Percentiles rank a stretch among this genome's conserved stretches.
Conservation (phyloP, 2,113 vertebrate genomes). For the Conger conger region DNA sequence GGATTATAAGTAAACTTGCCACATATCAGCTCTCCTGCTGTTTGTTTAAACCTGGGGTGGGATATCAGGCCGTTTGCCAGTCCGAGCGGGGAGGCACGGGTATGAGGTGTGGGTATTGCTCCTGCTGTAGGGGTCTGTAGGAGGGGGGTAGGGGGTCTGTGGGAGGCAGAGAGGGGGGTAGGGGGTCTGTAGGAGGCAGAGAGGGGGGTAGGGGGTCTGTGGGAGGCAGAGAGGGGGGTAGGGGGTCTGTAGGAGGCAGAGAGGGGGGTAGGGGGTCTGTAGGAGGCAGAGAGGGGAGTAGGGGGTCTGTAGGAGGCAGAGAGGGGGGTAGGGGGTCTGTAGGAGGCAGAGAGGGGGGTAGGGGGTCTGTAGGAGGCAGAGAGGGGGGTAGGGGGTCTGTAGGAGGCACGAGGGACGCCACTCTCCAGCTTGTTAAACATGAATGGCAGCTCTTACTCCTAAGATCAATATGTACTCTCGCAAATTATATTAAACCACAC, state of each 20-base stretch:
- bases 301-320: conserved; percentile 29
- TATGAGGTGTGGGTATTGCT: conserved; percentile 57
- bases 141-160: conserved; percentile 3
- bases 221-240: background rate
- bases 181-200: conserved; percentile 29
- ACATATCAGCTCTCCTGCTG: conserved; percentile 42
- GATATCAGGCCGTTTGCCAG: conserved; percentile 51
- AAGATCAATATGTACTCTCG: background rate
- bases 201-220: background rate
- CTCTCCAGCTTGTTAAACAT: conserved; percentile 51
- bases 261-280: background rate
- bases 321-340: background rate
- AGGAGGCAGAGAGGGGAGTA: background rate
- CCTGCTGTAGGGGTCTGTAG: conserved; percentile 36
- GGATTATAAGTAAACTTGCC: conserved; percentile 53
- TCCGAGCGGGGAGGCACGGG: conserved; percentile 25
- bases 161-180: background rate
- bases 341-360: background rate
- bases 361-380: no score
- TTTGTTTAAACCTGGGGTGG: conserved; percentile 53
- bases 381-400: no score
- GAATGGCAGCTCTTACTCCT: background rate
- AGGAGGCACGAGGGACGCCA: conserved; percentile 37
- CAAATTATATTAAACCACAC: background rate
- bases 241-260: conserved; percentile 29